phyloP scores from a whole-genome alignment of 2,797 vertebrate genomes.

The Glossophaga mutica region DNA sequence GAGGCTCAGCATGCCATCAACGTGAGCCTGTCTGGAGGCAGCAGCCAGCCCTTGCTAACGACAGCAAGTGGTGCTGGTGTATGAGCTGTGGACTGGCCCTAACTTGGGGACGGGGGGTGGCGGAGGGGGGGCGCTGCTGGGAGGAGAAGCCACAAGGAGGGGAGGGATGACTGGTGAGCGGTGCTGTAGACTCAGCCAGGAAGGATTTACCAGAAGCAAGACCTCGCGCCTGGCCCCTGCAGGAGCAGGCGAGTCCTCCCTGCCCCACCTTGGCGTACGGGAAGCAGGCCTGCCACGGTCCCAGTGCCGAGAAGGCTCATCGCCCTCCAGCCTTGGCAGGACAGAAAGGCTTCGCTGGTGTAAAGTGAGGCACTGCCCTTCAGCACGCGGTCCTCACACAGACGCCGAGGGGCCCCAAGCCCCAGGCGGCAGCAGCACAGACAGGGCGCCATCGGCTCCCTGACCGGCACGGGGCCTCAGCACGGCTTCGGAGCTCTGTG shows the following conservation, averaged over 20 bases:
- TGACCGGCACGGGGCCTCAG: background rate
- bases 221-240: background rate
- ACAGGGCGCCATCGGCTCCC: accelerated
- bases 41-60: no score
- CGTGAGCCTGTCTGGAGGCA: no score
- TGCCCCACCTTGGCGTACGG: background rate
- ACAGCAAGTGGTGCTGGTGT: no score
- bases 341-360: background rate
- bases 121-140: background rate
- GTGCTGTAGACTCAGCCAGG: background rate
- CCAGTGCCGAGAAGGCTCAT: background rate
- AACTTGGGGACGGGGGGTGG: no score
- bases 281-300: background rate
- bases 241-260: background rate
- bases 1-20: no score
- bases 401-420: background rate
- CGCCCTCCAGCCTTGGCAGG: background rate
- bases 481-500: background rate
- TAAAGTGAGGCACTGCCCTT: background rate
- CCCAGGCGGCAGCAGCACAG: background rate
- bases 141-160: background rate
- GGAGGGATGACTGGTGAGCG: background rate
- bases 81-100: background rate
- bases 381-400: background rate
- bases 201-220: background rate